Conservation (phyloP, 2,888 invertebrate species). For the Listrodromus nycthemerus region DNA sequence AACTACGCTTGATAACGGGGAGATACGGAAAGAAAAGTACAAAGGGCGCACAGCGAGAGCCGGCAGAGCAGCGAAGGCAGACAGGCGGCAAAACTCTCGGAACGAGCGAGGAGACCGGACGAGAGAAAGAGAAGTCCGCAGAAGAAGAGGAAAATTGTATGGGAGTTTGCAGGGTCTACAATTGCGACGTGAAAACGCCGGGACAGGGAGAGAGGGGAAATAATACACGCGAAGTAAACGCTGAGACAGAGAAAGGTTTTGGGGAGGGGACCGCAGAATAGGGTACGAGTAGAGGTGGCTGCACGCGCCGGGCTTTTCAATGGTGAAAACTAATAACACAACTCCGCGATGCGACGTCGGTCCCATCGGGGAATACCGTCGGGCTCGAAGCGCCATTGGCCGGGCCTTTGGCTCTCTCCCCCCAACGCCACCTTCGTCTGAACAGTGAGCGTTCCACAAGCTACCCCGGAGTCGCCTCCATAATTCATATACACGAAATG, state of each 20-base stretch:
- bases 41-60: constrained; percentile 40
- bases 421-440: constrained; percentile 16
- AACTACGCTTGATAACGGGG: constrained; percentile 60
- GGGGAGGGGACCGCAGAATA: constrained; percentile 2
- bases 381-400: constrained; percentile 12
- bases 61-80: constrained; percentile 32
- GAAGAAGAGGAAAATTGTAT: constrained; percentile 5
- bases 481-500: constrained; percentile 68
- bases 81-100: constrained; percentile 28
- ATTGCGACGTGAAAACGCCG: neutral
- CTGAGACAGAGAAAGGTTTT: constrained; percentile 33
- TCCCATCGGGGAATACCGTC: constrained; percentile 64
- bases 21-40: constrained; percentile 57
- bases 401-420: constrained; percentile 33
- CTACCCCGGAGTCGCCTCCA: constrained; percentile 59
- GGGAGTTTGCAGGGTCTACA: neutral
- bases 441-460: neutral
- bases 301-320: constrained; percentile 69
- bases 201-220: constrained; percentile 1
- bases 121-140: neutral
- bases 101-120: neutral
- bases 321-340: constrained; percentile 71
- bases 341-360: constrained; percentile 69
- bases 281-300: constrained; percentile 21
- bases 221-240: constrained; percentile 50